Evolutionary conservation across 2,113 vertebrate genomes (phyloP).

Genomic region (Diglossa brunneiventris): DNA sequence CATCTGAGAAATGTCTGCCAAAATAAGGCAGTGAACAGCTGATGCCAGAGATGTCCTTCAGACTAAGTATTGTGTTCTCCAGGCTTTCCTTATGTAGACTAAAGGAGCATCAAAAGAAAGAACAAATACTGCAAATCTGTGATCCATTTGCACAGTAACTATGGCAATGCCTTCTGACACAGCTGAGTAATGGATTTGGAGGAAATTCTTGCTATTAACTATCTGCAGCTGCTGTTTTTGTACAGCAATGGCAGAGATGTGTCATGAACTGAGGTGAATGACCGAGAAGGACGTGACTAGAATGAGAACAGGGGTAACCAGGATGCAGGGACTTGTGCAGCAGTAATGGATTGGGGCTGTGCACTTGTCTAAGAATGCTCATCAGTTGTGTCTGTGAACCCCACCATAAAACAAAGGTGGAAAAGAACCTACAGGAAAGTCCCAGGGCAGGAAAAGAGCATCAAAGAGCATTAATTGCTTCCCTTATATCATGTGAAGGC

Average conservation of each 20-base stretch:
- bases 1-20: not conserved
- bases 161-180: not conserved
- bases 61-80: not conserved
- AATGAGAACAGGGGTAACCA: not conserved
- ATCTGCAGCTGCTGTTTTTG: not conserved
- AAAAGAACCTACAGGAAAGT: not conserved
- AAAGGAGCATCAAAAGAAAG: not conserved
- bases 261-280: not conserved
- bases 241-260: not conserved
- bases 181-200: not conserved
- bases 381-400: not conserved
- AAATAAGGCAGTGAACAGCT: not conserved
- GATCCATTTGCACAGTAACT: not conserved
- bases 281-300: not conserved
- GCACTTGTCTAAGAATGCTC: not conserved
- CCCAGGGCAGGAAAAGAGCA: not conserved
- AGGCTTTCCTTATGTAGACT: not conserved
- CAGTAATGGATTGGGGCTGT: rapidly evolving
- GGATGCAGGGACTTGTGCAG: not conserved
- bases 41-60: not conserved
- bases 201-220: not conserved
- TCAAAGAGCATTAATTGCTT: not conserved
- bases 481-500: not conserved
- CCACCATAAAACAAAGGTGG: not conserved
- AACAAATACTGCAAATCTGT: not conserved